phyloP scores from a whole-genome alignment of 2,797 vertebrate genomes.

The Anolis apletophallus region DNA sequence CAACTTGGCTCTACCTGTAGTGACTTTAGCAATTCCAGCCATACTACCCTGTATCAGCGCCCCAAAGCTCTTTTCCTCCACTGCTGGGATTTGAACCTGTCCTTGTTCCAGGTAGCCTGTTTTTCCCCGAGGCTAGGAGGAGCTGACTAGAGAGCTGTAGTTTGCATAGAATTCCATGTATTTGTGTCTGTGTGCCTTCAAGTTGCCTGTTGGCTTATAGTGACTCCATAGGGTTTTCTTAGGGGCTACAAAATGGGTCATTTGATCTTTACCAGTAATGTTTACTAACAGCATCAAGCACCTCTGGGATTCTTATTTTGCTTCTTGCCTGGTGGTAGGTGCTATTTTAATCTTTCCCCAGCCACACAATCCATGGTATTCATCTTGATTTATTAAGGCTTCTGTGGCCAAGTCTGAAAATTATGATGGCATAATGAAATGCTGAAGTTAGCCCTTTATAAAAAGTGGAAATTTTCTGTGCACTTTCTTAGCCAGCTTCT shows the following conservation, averaged over 20 bases:
- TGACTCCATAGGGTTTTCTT: too few species aligned
- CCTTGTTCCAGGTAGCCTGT: neutral
- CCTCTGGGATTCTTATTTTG: neutral
- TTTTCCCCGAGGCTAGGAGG: neutral
- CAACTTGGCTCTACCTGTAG: too few species aligned
- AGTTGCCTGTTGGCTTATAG: too few species aligned
- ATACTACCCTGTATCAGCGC: neutral
- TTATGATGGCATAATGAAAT: neutral
- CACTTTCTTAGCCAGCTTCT: neutral
- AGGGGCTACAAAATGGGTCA: neutral
- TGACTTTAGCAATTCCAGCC: too few species aligned
- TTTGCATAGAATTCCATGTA: neutral
- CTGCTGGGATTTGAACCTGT: neutral
- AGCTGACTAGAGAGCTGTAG: neutral
- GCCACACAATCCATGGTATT: neutral
- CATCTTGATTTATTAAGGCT: neutral
- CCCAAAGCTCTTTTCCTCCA: neutral
- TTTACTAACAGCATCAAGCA: neutral
- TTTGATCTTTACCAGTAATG: neutral
- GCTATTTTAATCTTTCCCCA: neutral
- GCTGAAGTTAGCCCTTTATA: slow-evolving; percentile 8
- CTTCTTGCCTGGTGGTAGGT: neutral
- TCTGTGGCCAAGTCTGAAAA: neutral
- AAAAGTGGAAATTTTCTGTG: neutral
- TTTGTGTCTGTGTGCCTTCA: too few species aligned